Evolutionary conservation across 2,888 invertebrate genomes (phyloP), one percentile per base, ranked within the genome.

Genomic region (Nemurella pictetii): DNA sequence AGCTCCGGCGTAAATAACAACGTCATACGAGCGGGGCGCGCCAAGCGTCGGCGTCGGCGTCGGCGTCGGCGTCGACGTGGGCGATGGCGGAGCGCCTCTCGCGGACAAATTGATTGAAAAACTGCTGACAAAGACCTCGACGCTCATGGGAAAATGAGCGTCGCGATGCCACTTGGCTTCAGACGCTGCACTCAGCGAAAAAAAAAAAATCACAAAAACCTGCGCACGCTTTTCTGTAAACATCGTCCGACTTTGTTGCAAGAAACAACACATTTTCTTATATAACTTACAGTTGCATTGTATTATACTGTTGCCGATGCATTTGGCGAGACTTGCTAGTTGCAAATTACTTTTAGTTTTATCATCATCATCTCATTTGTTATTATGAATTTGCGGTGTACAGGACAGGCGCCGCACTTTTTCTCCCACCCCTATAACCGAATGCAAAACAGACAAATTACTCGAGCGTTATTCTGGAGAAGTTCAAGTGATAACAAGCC

Each of bases 21-120:
- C 74, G 83, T 83, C 36, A 73, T 55, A 82, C 85, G 55, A 25
- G 80, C 75, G 80, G 74, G 80, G 35, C 72, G 35, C 2, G 20
- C 12, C 1, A 55, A 55, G 55, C 55, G 20, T 12, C 55, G 55
- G 20, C 55, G 55, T 55, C 55, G 55, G 5, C 25, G n/a, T n/a
- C n/a, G 73, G 80, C 80, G 30, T 29, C 32, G 25, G 55, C 78
- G 84, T 36, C 32, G 32, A 84, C 72, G 81, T 80, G 35, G 73
- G 35, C n/a, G n/a, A n/a, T n/a, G n/a, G n/a, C n/a, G n/a, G n/a
- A n/a, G n/a, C n/a, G n/a, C n/a, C n/a, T 28, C 74, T 75, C 35
- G 35, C 36, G 20, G 30, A 27, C 32, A 80, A 85, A 85, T 84
- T 84, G 85, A 85, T 85, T 85, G 85, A 84, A 85, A 85, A 85